Evolutionary conservation across 53 echinoderm and acorn worm species (phyloP), one percentile per base, ranked within the genome.

Genomic region (Henricia sp.): DNA sequence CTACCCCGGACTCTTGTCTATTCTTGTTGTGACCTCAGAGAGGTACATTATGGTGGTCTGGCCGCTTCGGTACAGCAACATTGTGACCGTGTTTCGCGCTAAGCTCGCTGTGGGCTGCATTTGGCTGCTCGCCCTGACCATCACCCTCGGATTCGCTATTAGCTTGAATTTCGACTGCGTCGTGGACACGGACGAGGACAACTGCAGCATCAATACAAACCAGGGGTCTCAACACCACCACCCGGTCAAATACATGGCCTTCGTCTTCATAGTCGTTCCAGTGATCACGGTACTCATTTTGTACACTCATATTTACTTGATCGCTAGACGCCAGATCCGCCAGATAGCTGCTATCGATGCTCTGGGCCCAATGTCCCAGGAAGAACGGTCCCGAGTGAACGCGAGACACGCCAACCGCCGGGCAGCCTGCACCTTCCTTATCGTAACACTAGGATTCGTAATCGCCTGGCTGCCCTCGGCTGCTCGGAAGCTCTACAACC

Each of bases 171-270:
- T 76, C 59, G 39, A 4, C 6, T 57, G 16, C 14, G 59, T 58
- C 10, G 76, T 76, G 8, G 76, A 76, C 41, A 59, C 56, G 12
- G 76, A 76, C 24, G 76, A 76, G 33, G 76, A 76, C 25, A 76
- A 76, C 76, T 76, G 76, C 59, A 76, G 76, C 57, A 38, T 76
- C 12, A 59, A 76, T 29, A 76, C 76, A 11, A 42, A 38, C 25
- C 56, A 76, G 59, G 39, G 38, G 1, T 57, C 56, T 27, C 59
- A 58, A 27, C 59, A 59, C 57, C 76, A 76, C 39, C 59, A 59
- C 39, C 76, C 76, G 39, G 41, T 76, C 57, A 76, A 76, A 24
- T 80, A 80, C 65, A 80, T 64, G 80, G 80, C 80, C 1, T 62
- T 80, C 5, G 34, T 30, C 6, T 80, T 80, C 50, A 80, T 80